phyloP scores from a whole-genome alignment of 1,140 invertebrate species.

The Rhopalosiphum padi region DNA sequence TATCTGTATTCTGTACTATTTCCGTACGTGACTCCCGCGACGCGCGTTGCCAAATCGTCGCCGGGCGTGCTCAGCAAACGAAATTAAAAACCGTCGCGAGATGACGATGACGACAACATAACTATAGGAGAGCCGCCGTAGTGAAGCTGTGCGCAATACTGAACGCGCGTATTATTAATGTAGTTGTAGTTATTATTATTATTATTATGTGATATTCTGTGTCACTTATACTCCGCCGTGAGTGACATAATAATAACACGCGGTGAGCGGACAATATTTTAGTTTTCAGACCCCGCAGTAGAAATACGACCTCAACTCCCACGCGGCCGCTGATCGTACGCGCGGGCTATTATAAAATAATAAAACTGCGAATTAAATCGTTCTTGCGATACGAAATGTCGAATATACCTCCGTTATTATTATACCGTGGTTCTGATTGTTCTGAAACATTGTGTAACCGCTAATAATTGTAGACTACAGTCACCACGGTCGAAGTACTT shows the following conservation, averaged over 20 bases:
- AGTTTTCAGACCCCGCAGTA: not conserved
- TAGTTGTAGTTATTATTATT: not conserved
- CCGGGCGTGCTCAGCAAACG: not conserved
- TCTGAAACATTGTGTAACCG: not conserved
- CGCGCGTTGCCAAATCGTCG: slow-evolving; percentile 14
- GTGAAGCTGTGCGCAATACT: not conserved
- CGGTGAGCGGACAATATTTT: not conserved
- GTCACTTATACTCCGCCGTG: not conserved
- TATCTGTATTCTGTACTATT: not conserved
- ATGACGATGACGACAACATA: not conserved
- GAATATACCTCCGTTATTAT: not conserved
- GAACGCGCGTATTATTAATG: not conserved
- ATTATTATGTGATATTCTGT: slow-evolving; percentile 2
- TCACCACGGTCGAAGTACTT: not conserved
- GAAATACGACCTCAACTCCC: not conserved
- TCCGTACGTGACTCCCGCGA: not conserved
- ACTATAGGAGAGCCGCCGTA: not conserved
- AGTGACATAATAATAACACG: slow-evolving; percentile 18
- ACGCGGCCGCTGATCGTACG: not conserved
- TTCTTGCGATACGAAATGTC: slow-evolving; percentile 12
- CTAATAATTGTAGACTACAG: not conserved
- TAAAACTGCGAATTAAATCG: not conserved
- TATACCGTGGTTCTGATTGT: slow-evolving; percentile 4
- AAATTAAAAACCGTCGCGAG: not conserved
- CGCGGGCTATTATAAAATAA: not conserved